Percentiles rank a stretch among this genome's conserved stretches.
Conservation (phyloP, 2,888 invertebrate genomes). For the Uropetala carovei region DNA sequence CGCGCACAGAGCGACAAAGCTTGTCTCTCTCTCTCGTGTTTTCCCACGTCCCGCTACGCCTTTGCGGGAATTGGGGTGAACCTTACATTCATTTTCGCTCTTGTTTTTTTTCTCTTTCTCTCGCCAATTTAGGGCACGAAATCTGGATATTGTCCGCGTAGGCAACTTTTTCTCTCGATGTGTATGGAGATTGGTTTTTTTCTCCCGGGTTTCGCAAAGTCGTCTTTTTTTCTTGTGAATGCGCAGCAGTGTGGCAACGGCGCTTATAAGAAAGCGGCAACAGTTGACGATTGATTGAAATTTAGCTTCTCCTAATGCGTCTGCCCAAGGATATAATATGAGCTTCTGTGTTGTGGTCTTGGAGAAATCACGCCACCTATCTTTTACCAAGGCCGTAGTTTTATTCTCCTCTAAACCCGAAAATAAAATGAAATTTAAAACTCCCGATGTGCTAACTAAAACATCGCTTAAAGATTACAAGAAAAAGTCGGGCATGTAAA, state of each 20-base stretch:
- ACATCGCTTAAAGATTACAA: no score
- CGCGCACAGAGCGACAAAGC: constrained; percentile 43
- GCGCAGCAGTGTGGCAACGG: background rate
- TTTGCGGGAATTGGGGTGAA: constrained; percentile 25
- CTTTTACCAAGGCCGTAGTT: background rate
- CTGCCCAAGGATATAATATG: background rate
- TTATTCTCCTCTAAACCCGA: background rate
- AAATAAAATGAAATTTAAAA: background rate
- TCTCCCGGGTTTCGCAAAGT: background rate
- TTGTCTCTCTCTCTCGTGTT: background rate
- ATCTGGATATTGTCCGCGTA: background rate
- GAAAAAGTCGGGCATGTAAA: no score
- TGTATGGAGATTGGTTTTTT: background rate
- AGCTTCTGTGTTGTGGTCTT: constrained; percentile 6
- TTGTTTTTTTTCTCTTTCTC: constrained; percentile 24
- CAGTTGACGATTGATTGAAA: background rate
- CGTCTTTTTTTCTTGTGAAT: background rate
- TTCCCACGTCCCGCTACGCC: constrained; percentile 59
- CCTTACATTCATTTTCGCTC: constrained; percentile 5
- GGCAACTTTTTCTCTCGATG: background rate
- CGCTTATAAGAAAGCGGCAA: background rate
- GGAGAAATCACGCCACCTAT: background rate
- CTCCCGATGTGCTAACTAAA: background rate
- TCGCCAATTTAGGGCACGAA: background rate
- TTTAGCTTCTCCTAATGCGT: background rate